A percentile compares a stretch with the other conserved stretches of the same genome.
Conservation (phyloP, 1,140 invertebrate genomes). For the Orussus abietinus region DNA sequence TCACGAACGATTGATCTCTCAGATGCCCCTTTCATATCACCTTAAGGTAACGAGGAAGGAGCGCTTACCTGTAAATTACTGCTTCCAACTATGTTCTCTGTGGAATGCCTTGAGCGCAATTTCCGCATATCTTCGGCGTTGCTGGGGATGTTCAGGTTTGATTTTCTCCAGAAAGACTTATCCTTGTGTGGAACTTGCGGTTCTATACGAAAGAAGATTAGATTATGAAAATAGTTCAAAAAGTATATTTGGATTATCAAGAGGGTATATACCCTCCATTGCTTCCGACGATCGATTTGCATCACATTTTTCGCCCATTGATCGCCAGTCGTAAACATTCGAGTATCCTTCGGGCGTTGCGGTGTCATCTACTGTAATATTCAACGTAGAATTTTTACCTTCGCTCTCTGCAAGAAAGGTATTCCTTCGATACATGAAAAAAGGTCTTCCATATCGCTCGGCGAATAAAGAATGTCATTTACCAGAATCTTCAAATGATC, state of each 20-base stretch:
- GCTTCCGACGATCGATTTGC: constrained; percentile 81
- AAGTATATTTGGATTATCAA: constrained; percentile 1
- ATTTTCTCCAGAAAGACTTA: constrained; percentile 73
- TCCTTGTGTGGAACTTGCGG: constrained; percentile 69
- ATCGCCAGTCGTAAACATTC: constrained; percentile 75
- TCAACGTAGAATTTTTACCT: constrained; percentile 62
- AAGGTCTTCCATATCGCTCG: no score
- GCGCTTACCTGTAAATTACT: constrained; percentile 52
- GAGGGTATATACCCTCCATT: constrained; percentile 65
- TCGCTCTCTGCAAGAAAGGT: constrained; percentile 62
- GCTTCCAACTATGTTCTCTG: constrained; percentile 47
- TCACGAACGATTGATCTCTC: no score
- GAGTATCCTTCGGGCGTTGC: constrained; percentile 53
- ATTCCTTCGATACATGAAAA: no score
- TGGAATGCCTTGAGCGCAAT: constrained; percentile 48
- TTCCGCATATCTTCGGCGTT: constrained; percentile 59
- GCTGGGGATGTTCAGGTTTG: constrained; percentile 63
- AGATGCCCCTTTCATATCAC: no score
- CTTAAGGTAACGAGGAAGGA: no score
- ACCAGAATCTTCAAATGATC: constrained; percentile 81
- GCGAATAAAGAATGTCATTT: constrained; percentile 16
- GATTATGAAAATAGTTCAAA: constrained; percentile 3
- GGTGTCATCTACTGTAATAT: constrained; percentile 67
- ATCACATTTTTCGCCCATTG: constrained; percentile 76
- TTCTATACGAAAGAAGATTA: constrained; percentile 51